A percentile compares a stretch with the other conserved stretches of the same genome.
Conservation (phyloP, 1,140 invertebrate genomes). For the Macrostomum lignano region DNA sequence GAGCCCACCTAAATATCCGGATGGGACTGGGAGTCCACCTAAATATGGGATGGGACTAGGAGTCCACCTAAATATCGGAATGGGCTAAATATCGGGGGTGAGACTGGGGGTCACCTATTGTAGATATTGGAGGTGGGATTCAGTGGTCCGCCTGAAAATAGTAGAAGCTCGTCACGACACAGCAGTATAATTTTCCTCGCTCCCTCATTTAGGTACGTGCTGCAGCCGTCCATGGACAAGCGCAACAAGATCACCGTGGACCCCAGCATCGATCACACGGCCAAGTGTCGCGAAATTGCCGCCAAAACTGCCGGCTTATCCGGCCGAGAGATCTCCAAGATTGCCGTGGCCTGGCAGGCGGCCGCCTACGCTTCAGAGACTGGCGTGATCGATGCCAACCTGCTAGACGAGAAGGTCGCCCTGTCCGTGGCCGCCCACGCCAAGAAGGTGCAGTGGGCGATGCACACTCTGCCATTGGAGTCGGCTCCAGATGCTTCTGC, state of each 20-base stretch:
- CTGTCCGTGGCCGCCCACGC: conserved; percentile 54
- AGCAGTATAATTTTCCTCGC: too few species aligned
- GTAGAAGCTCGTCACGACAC: too few species aligned
- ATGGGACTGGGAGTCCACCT: too few species aligned
- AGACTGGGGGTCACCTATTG: too few species aligned
- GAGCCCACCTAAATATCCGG: too few species aligned
- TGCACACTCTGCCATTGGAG: too few species aligned
- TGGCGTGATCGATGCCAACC: conserved; percentile 59
- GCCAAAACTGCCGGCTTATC: conserved; percentile 58
- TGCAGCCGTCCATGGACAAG: background rate
- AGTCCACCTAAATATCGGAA: too few species aligned
- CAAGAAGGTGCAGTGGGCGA: conserved; percentile 48
- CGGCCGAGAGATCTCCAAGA: conserved; percentile 76
- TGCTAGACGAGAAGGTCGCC: conserved; percentile 54
- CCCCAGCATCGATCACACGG: conserved; percentile 46
- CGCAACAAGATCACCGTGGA: conserved; percentile 1
- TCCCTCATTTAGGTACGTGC: background rate
- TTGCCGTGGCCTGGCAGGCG: conserved; percentile 70
- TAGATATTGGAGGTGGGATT: too few species aligned
- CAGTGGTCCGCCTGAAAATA: too few species aligned
- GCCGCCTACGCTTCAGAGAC: conserved; percentile 74
- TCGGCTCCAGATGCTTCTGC: too few species aligned
- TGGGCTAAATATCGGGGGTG: too few species aligned
- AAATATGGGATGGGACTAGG: too few species aligned
- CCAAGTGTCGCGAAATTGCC: conserved; percentile 58